Evolutionary conservation across 2,888 invertebrate genomes (phyloP).

Genomic region (Sicus ferrugineus): DNA sequence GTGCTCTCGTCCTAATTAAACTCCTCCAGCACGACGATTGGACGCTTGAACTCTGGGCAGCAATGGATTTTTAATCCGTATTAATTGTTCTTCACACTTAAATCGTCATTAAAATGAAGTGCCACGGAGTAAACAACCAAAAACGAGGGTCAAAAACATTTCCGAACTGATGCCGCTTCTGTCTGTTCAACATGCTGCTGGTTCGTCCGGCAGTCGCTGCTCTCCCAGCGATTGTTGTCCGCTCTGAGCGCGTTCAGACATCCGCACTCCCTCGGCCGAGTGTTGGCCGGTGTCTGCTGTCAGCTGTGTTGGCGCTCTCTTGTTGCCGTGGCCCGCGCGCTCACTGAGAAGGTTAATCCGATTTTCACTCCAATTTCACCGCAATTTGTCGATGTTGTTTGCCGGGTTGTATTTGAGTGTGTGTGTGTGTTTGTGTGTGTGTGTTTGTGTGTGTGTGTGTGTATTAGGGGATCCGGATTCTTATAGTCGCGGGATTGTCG

Average conservation of each 20-base stretch:
- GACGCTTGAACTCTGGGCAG: neutral
- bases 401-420: neutral
- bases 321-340: slow-evolving; percentile 17
- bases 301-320: neutral
- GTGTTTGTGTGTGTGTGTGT: no score
- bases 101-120: slow-evolving; percentile 22
- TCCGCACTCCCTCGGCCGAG: neutral
- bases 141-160: no score
- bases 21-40: neutral
- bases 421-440: slow-evolving; percentile 19
- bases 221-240: slow-evolving; percentile 25
- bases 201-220: slow-evolving; percentile 4
- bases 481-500: no score
- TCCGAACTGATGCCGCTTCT: neutral
- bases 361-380: slow-evolving; percentile 36
- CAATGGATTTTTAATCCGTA: slow-evolving; percentile 6
- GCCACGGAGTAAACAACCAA: neutral
- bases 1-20: neutral
- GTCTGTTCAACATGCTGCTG: neutral
- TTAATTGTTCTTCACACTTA: slow-evolving; percentile 26
- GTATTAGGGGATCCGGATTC: no score
- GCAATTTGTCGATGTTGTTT: slow-evolving; percentile 28
- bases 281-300: neutral
- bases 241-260: slow-evolving; percentile 26
- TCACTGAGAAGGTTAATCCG: slow-evolving; percentile 33